Percentiles rank a stretch among this genome's conserved stretches.
These are phyloP conservation scores for Alces alces DNA, from an alignment of 2,113 vertebrate genomes.

Conservation along the genomic window DNA sequence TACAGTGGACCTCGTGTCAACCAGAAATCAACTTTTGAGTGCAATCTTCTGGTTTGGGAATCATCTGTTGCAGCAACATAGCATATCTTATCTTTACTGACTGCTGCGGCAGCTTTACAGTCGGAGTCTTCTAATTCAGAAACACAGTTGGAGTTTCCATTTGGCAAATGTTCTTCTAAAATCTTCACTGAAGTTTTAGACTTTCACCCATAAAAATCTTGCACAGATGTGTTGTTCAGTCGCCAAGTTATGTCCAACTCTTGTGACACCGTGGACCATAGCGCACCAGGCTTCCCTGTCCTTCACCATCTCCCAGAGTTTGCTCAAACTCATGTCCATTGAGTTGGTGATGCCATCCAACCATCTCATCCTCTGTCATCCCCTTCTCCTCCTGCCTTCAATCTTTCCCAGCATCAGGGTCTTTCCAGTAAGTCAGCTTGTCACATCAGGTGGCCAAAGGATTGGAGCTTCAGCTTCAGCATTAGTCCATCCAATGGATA, in stretches of 20 bases:
- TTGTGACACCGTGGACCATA: rapidly evolving
- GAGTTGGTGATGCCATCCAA: neutral
- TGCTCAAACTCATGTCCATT: neutral
- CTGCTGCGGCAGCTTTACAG: neutral
- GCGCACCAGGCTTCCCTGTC: neutral
- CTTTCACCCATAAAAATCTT: neutral
- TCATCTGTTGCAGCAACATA: neutral
- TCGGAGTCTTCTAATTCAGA: neutral
- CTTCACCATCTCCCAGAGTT: neutral
- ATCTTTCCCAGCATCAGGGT: neutral
- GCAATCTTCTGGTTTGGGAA: neutral
- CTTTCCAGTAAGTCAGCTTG: neutral
- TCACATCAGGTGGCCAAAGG: neutral
- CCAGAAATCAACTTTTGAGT: neutral
- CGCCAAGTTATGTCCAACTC: neutral
- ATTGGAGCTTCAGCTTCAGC: neutral
- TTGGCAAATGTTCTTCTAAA: neutral
- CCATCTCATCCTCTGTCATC: neutral
- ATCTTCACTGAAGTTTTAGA: neutral
- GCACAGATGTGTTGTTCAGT: neutral
- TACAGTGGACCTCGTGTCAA: neutral
- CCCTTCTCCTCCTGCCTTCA: neutral
- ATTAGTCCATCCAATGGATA: neutral
- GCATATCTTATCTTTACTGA: neutral
- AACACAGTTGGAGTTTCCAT: neutral